Percentiles rank a stretch among this genome's conserved stretches.
Conservation (phyloP, 2,888 invertebrate genomes). For the Drosophila mulleri region DNA sequence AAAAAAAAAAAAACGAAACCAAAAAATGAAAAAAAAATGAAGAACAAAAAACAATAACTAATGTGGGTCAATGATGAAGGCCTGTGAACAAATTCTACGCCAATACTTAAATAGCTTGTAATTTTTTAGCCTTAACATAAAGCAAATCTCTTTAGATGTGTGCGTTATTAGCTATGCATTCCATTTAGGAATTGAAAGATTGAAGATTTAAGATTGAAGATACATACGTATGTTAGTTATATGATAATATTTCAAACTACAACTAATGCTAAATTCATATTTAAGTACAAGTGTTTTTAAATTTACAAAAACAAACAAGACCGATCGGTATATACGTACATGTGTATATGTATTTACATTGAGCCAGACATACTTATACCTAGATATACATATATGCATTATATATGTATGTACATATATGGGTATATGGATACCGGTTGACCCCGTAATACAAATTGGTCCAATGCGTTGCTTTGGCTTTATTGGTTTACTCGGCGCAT, state of each 20-base stretch:
- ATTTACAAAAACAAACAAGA: constrained; percentile 49
- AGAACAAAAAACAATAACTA: background rate
- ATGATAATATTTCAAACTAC: constrained; percentile 24
- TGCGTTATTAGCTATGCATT: constrained; percentile 46
- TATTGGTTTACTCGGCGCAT: constrained; percentile 61
- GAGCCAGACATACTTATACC: constrained; percentile 40
- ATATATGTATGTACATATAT: too few species aligned
- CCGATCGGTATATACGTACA: constrained; percentile 1
- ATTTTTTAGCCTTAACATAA: constrained; percentile 54
- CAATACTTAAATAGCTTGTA: constrained; percentile 80
- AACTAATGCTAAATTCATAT: constrained; percentile 22
- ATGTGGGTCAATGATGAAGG: background rate
- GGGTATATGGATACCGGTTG: constrained; percentile 10
- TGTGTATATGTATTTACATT: constrained; percentile 3
- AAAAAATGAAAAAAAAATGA: background rate
- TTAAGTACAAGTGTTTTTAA: constrained; percentile 58
- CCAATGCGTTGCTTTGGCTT: constrained; percentile 71
- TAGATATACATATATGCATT: background rate
- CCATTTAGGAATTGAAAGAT: constrained; percentile 48
- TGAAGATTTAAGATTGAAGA: constrained; percentile 38
- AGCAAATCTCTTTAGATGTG: constrained; percentile 40
- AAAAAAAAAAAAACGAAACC: constrained; percentile 6
- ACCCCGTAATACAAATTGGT: constrained; percentile 45
- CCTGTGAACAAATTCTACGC: constrained; percentile 61
- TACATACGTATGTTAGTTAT: constrained; percentile 45